Evolutionary conservation across 2,888 invertebrate species (phyloP), one percentile per base, ranked within the genome.

Genomic region (Oeneis ivallda): DNA sequence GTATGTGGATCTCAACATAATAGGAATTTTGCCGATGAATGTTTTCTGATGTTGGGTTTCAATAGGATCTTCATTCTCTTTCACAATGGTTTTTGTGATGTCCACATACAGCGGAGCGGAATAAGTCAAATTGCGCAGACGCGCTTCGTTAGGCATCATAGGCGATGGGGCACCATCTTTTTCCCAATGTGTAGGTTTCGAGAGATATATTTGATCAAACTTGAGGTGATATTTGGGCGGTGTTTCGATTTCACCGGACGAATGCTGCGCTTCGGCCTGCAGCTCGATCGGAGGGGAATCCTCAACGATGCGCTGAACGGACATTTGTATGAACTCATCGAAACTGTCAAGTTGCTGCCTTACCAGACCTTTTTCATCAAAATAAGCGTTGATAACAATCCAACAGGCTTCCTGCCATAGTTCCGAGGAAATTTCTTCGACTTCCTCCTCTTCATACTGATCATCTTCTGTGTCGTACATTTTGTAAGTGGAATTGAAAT

Each of bases 351-450:
- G 93, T 84, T 99, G 99, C 84, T 99, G 99, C 60, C 99, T 95
- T 52, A 99, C 99, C 72, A 99, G 93, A 85, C 99, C 99, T 89
- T 99, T 99, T 85, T 99, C 99, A 83, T 99, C 99, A 83, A 99
- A 99, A 88, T 99, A 99, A 0, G 99, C 98, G 83, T 99, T 99
- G 81, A 99, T 99, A 69, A 99, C 99, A 81, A 99, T 99, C 99
- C 99, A 99, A 81, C 99, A 99, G 53, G 99, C 99, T 93, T 99
- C 99, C 88, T 99, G 99, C 99, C 99, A 99, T 72, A 99, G 92
- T 83, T 99, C 99, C 7, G 98, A 96, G 41, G 98, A 98, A 79
- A 99, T 98, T 91, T 99, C 99, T 85, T 98, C 98, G 11, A 95
- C 95, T 83, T 97, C 97, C 79, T 97, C 96, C 80, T 97, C 97